Conservation (phyloP, 2,113 vertebrate species). For the Coryphaenoides rupestris region DNA sequence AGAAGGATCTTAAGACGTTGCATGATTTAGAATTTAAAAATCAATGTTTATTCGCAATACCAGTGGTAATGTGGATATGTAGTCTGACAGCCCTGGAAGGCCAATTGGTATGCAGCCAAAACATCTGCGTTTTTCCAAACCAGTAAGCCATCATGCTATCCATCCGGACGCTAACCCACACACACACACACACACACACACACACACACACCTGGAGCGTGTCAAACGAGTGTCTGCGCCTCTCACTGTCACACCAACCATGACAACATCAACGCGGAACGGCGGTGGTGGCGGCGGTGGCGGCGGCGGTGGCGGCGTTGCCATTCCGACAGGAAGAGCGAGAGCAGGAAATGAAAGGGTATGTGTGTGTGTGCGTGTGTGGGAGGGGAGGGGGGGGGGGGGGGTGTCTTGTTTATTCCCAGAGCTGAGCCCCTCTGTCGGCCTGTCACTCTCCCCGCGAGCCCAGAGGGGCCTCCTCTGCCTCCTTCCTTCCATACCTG, state of each 20-base stretch:
- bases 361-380: conserved; percentile 20
- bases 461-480: conserved; percentile 62
- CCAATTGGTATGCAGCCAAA: no score
- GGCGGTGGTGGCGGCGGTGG: conserved; percentile 42
- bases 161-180: no score
- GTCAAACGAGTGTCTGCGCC: conserved; percentile 34
- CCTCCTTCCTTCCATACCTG: conserved; percentile 70
- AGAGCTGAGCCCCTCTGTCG: conserved; percentile 68
- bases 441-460: conserved; percentile 67
- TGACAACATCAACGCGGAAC: conserved; percentile 42
- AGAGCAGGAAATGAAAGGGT: conserved; percentile 68
- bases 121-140: no score
- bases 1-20: no score
- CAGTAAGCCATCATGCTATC: no score
- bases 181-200: no score
- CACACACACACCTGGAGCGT: no score
- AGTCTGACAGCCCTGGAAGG: no score
- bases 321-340: conserved; percentile 64
- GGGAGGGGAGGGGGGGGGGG: no score
- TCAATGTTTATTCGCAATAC: no score
- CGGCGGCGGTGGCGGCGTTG: conserved; percentile 45
- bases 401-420: conserved; percentile 63
- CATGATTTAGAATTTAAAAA: no score
- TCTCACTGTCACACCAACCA: conserved; percentile 43
- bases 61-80: no score